Evolutionary conservation across 2,797 vertebrate genomes (phyloP), one percentile per base, ranked within the genome.

Genomic region (Limnodromus scolopaceus): DNA sequence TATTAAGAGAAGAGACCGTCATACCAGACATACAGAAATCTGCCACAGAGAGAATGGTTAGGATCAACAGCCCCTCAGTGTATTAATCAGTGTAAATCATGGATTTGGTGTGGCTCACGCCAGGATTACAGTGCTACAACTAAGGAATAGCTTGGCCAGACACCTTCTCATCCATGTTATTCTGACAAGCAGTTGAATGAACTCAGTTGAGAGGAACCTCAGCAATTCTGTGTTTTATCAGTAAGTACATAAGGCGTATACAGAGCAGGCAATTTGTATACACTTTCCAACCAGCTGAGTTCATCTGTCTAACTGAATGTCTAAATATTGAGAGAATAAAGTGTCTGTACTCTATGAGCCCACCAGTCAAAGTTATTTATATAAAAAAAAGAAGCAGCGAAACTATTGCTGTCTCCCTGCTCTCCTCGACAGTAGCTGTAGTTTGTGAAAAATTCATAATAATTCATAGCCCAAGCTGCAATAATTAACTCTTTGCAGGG

Each of bases 251-350:
- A 95, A 97, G 95, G 97, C 97, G 97, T 98, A 98, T 93, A 98
- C 98, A 98, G 97, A 98, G 92, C 91, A 93, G 77, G 91, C 55
- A 93, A 97, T 97, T 94, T 98, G 96, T 98, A 97, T 98, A 98
- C 89, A 97, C 97, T 97, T 79, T 65, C 75, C 79, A 89, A 96
- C 84, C 94, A 93, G 94, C 91, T 36, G 87, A 95, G 97, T 95
- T 97, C 97, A 98, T 98, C 97, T 93, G 93, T 98, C 98, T 98
- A 97, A 86, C 93, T 84, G 68, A 94, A 98, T 79, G 97, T 98
- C 98, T 98, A 98, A 98, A 98, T 97, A 98, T 96, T 98, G 96
- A 96, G 95, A 97, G 93, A 95, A 92, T 97, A 57, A 95, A 98
- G 95, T 96, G 95, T 94, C 91, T 97, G 92, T 94, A 28, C 78